A percentile compares a stretch with the other conserved stretches of the same genome.
Conservation (phyloP, 1,140 invertebrate genomes). For the Epicauta chinensis region DNA sequence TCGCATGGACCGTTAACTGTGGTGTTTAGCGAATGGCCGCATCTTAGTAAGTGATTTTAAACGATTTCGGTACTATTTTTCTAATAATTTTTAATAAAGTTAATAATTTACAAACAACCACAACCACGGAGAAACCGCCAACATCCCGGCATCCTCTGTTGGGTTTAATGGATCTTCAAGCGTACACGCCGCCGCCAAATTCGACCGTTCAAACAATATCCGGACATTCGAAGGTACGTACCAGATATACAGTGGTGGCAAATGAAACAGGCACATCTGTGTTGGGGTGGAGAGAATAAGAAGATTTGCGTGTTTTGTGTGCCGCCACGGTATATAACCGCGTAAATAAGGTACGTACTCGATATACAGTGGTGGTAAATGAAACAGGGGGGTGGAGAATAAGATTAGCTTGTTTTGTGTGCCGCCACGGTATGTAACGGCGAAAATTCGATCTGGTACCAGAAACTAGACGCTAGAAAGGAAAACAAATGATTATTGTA, state of each 20-base stretch:
- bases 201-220: slow-evolving; percentile 45
- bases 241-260: too few relatives aligned
- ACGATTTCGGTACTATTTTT: neutral
- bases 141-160: slow-evolving; percentile 40
- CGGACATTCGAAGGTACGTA: slow-evolving; percentile 49
- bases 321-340: too few relatives aligned
- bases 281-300: too few relatives aligned
- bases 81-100: slow-evolving; percentile 43
- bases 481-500: too few relatives aligned
- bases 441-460: too few relatives aligned
- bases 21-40: slow-evolving; percentile 47
- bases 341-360: slow-evolving; percentile 45
- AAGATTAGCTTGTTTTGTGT: too few relatives aligned
- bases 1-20: slow-evolving; percentile 40
- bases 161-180: slow-evolving; percentile 44
- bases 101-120: slow-evolving; percentile 48
- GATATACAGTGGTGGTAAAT: too few relatives aligned
- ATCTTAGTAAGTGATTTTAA: slow-evolving; percentile 46
- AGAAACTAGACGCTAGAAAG: too few relatives aligned
- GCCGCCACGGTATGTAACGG: too few relatives aligned
- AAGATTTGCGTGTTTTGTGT: too few relatives aligned
- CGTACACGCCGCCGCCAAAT: slow-evolving; percentile 42
- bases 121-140: slow-evolving; percentile 31
- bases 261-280: slow-evolving; percentile 3
- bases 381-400: neutral